Conservation (phyloP, 2,888 invertebrate genomes). For the Hoplodrina ambigua region DNA sequence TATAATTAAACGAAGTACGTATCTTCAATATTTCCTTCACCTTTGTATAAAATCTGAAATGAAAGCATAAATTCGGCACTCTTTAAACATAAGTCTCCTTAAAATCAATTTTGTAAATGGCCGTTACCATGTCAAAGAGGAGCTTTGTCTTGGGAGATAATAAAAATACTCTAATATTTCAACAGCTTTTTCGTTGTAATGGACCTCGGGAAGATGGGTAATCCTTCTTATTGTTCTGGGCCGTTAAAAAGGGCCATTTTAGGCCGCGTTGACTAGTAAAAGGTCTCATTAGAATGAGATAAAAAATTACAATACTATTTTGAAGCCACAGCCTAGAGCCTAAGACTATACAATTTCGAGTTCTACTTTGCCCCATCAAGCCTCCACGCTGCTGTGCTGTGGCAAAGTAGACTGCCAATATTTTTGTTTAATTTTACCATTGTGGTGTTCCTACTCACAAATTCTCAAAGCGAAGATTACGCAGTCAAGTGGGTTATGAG, state of each 20-base stretch:
- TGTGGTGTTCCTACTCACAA: no score
- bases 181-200: conserved; percentile 27
- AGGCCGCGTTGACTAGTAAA: conserved; percentile 27
- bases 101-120: conserved; percentile 57
- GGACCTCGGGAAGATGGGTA: conserved; percentile 20
- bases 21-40: conserved; percentile 20
- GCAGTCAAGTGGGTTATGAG: no score
- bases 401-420: no score
- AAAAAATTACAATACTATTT: neutral
- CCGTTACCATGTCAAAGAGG: conserved; percentile 29
- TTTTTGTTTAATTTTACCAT: no score
- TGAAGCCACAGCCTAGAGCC: neutral
- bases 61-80: conserved; percentile 32
- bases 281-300: neutral
- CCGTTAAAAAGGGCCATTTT: conserved; percentile 15
- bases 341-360: no score
- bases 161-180: conserved; percentile 42
- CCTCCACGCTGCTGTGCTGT: no score
- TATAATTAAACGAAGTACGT: conserved; percentile 15
- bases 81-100: conserved; percentile 20
- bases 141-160: conserved; percentile 35
- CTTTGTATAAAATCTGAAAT: conserved; percentile 24
- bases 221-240: conserved; percentile 42
- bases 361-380: no score
- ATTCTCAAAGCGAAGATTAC: no score